These are phyloP conservation scores for Cynodonichthys magdalenae DNA, from an alignment of 2,797 vertebrate genomes.

Conservation along the genomic window DNA sequence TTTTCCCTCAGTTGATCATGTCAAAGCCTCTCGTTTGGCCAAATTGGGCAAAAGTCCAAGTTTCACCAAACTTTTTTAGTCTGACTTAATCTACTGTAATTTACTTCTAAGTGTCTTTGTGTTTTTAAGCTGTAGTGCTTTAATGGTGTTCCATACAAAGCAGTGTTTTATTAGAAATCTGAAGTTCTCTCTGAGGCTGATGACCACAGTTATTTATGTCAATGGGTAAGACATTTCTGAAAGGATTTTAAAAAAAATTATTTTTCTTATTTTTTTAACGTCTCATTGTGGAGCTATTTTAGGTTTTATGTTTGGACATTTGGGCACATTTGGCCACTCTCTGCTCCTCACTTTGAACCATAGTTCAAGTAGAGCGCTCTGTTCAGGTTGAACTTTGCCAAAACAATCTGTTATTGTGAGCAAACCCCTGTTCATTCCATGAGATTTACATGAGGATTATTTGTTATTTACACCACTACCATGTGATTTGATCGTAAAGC, in stretches of 20 bases:
- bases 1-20: conserved; percentile 28
- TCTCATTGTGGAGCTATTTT: not conserved
- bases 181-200: not conserved
- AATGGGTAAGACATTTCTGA: not conserved
- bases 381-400: conserved; percentile 10
- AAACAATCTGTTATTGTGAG: conserved; percentile 4
- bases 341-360: conserved; percentile 7
- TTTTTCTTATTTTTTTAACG: not conserved
- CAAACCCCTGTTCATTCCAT: conserved; percentile 12
- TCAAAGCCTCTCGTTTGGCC: conserved; percentile 18
- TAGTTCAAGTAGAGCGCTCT: not conserved
- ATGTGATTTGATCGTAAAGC: conserved; percentile 30
- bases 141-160: not conserved
- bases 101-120: not conserved
- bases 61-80: conserved; percentile 5
- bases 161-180: conserved; percentile 5
- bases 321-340: conserved; percentile 12
- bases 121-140: not conserved
- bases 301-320: not conserved
- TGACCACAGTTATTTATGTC: not conserved
- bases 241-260: not conserved
- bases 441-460: conserved; percentile 5
- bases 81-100: not conserved
- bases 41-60: conserved; percentile 4
- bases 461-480: conserved; percentile 11